Evolutionary conservation across 2,797 vertebrate genomes (phyloP).

Genomic region (Ptychadena robeensis): DNA sequence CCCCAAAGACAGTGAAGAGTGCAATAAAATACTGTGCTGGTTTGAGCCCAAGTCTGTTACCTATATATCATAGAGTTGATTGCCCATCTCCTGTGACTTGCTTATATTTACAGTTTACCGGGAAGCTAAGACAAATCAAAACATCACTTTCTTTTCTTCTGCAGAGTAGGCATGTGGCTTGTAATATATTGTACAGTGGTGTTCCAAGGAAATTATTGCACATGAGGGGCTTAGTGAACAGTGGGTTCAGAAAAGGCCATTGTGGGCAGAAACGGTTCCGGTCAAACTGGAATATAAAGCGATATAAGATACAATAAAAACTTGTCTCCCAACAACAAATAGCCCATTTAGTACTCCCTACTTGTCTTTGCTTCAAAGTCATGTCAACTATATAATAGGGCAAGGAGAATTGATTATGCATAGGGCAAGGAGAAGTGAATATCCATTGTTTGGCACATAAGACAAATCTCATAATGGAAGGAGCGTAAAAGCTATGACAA

Average conservation of each 20-base stretch:
- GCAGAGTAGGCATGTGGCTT: constrained; percentile 24
- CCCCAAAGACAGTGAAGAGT: not conserved
- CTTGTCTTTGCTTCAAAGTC: no score
- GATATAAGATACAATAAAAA: no score
- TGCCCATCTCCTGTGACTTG: constrained; percentile 20
- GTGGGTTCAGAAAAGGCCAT: constrained; percentile 5
- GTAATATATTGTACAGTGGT: constrained; percentile 35
- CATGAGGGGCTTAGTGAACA: constrained; percentile 33
- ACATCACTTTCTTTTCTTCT: constrained; percentile 4
- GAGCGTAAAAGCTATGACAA: no score
- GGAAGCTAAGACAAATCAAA: constrained; percentile 47
- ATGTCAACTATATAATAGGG: no score
- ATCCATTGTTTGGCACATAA: no score
- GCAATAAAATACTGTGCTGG: constrained; percentile 28
- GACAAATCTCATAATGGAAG: no score
- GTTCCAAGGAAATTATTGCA: constrained; percentile 40
- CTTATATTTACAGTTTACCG: constrained; percentile 39
- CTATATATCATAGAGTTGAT: constrained; percentile 43
- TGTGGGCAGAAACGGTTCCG: constrained; percentile 5
- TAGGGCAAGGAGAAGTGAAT: no score
- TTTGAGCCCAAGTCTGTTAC: constrained; percentile 20
- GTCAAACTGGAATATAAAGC: no score
- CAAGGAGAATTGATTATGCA: no score
- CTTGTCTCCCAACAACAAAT: no score
- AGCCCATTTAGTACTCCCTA: no score